These are phyloP conservation scores for Abrostola tripartita DNA, from an alignment of 2,888 invertebrate genomes.

Conservation along the genomic window DNA sequence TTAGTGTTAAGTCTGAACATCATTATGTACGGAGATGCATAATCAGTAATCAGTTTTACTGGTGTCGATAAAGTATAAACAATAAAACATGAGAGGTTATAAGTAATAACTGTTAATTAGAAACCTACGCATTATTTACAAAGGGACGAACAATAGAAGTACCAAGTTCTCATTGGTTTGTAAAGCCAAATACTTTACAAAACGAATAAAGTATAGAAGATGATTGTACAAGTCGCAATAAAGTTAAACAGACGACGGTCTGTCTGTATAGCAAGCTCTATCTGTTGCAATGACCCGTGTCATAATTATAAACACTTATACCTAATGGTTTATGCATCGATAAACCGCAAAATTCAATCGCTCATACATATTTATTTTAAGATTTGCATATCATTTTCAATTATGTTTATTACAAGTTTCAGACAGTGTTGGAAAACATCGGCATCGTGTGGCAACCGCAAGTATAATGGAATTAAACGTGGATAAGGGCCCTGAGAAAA, in stretches of 20 bases:
- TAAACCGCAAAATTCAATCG: slow-evolving; percentile 29
- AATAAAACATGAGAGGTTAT: slow-evolving; percentile 17
- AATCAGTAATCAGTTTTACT: slow-evolving; percentile 17
- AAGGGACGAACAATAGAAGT: slow-evolving; percentile 7
- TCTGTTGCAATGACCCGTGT: slow-evolving; percentile 60
- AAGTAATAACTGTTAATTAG: slow-evolving; percentile 8
- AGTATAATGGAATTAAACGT: slow-evolving; percentile 22
- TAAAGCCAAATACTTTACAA: slow-evolving; percentile 23
- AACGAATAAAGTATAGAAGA: slow-evolving; percentile 30
- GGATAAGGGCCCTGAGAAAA: background rate
- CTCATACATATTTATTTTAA: slow-evolving; percentile 10
- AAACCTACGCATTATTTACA: slow-evolving; percentile 10
- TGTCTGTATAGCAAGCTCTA: slow-evolving; percentile 67
- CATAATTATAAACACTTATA: slow-evolving; percentile 46
- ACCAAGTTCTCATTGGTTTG: slow-evolving; percentile 8
- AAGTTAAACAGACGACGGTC: slow-evolving; percentile 66
- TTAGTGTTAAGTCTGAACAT: slow-evolving; percentile 32
- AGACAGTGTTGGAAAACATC: slow-evolving; percentile 11
- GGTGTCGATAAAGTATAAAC: slow-evolving; percentile 18
- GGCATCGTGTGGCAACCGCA: slow-evolving; percentile 12
- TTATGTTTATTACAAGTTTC: slow-evolving; percentile 13
- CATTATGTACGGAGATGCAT: slow-evolving; percentile 19
- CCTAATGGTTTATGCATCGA: slow-evolving; percentile 18
- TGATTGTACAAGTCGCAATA: slow-evolving; percentile 40
- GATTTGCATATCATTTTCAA: slow-evolving; percentile 17